A percentile compares a stretch with the other conserved stretches of the same genome.
Conservation (phyloP, 2,113 vertebrate genomes). For the Zosterops borbonicus region DNA sequence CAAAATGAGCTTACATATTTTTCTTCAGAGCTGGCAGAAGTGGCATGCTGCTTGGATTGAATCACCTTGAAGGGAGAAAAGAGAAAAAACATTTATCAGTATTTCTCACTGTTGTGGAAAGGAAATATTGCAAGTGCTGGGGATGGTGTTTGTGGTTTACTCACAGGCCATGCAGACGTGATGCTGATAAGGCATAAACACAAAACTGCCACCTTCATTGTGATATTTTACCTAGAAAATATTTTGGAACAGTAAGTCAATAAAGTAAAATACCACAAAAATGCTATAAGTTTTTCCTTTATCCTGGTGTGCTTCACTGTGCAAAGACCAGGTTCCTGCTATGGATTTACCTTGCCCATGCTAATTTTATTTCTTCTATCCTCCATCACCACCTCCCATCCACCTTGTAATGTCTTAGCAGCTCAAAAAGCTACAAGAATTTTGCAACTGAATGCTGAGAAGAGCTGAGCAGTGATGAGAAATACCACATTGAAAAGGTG, state of each 20-base stretch:
- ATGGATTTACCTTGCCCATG: neutral
- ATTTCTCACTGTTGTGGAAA: neutral
- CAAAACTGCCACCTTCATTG: conserved; percentile 72
- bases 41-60: conserved; percentile 7
- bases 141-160: conserved; percentile 35
- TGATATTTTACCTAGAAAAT: conserved; percentile 51
- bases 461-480: neutral
- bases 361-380: neutral
- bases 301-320: neutral
- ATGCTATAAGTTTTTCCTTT: neutral
- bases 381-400: neutral
- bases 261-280: neutral
- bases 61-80: conserved; percentile 57
- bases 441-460: neutral
- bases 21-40: conserved; percentile 71
- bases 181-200: conserved; percentile 73
- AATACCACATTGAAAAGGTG: neutral
- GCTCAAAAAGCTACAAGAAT: neutral
- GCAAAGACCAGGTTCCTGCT: neutral
- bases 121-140: neutral
- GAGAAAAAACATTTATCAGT: neutral
- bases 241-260: neutral
- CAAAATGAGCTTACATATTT: conserved; percentile 64
- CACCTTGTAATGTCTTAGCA: neutral
- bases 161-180: conserved; percentile 69